Base-by-base conservation (phyloP, 2,797 vertebrate genomes). In the Rallus crepitans region DNA sequence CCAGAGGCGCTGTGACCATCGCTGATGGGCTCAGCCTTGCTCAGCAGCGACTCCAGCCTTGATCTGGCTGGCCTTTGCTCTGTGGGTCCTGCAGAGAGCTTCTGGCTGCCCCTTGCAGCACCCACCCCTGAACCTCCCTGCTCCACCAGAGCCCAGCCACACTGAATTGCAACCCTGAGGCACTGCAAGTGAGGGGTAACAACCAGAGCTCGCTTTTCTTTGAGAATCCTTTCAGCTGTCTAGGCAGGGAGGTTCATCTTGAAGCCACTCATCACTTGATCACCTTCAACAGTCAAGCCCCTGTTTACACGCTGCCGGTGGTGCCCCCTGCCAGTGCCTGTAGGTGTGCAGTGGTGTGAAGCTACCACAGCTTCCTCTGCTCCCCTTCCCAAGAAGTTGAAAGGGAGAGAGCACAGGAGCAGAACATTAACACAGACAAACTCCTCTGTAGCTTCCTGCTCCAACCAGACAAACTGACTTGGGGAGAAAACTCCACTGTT, bases 321-420 rank as follows among this genome's bases (percentile, higher is more conserved):
- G 89, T 73, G 84, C n/a, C 9, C 63, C 52, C 21, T 31, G 2
- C 61, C 0, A 0, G 42, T 70, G 73, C 12, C 66, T 2, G 15
- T 12, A 91, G 47, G 10, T 77, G 48, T 70, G 79, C 78, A 78
- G 65, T 8, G 16, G 40, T 73, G 63, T 50, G 88, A 48, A 57
- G 59, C 42, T 68, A 81, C 84, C 89, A 35, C 76, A 71, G 87
- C 75, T 85, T 82, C 92, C 78, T 87, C 72, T 75, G 87, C 89
- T 73, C 48, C 56, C 60, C 89, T 86, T 83, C 76, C 89, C 61
- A 19, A 86, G 64, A 37, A n/a, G 40, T 89, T 93, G 94, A 94
- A 94, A 95, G 89, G 84, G 12, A 94, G 28, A 79, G 59, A 63
- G 59, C 76, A 15, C 40, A 6, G 42, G 64, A 87, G 45, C 3